Percentiles rank a stretch among this genome's conserved stretches.
Conservation (phyloP, 30 jellyfish, hydroid and myxozoan genomes). For the Aurelia coerulea region DNA sequence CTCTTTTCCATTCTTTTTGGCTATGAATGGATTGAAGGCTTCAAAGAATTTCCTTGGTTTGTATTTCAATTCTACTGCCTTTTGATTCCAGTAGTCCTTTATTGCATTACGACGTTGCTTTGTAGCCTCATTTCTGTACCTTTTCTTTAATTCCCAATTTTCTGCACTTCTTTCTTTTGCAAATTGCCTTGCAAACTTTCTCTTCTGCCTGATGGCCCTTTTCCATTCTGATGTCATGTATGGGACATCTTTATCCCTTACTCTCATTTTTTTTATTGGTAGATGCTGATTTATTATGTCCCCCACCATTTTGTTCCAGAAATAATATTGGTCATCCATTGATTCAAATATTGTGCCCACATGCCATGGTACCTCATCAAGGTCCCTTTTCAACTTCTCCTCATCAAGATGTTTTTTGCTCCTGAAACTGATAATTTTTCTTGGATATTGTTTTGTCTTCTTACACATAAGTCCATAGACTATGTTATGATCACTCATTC, state of each 20-base stretch:
- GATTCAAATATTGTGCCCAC: too few species aligned
- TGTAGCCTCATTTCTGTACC: conserved; percentile 28
- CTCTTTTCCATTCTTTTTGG: conserved; percentile 13
- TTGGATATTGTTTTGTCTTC: too few species aligned
- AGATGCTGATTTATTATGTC: too few species aligned
- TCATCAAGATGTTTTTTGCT: too few species aligned
- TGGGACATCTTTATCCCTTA: conserved; percentile 2
- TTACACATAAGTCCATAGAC: too few species aligned
- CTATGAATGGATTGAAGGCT: conserved; percentile 28
- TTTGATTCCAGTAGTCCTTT: conserved; percentile 18
- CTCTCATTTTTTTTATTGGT: not conserved
- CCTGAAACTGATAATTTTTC: too few species aligned
- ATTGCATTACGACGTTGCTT: conserved; percentile 28
- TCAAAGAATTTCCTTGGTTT: conserved; percentile 21
- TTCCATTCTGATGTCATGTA: conserved; percentile 10
- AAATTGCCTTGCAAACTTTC: not conserved
- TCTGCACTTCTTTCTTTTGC: not conserved
- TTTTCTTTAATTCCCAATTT: conserved; percentile 11
- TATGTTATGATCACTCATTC: conserved; percentile 3
- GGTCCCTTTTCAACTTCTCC: too few species aligned
- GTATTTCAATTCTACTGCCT: conserved; percentile 21
- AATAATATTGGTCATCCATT: too few species aligned
- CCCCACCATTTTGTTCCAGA: too few species aligned
- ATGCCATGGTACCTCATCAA: too few species aligned
- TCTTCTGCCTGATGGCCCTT: not conserved